Conservation (phyloP, 2,113 vertebrate species). For the Dasyornis broadbenti region DNA sequence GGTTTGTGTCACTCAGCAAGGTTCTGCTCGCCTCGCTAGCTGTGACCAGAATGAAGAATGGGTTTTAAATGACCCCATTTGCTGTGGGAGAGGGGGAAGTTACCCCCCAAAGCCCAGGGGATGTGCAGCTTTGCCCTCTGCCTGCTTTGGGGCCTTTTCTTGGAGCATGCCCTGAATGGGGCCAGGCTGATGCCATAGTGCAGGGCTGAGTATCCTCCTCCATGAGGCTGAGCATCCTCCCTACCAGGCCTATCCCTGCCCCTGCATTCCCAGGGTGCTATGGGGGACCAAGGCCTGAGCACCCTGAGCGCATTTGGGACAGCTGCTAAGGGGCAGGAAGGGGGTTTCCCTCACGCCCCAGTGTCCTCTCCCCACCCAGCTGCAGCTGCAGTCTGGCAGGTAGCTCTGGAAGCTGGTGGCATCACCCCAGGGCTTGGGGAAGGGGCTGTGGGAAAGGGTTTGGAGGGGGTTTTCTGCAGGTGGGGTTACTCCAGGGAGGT, state of each 20-base stretch:
- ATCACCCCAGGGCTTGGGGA: accelerated
- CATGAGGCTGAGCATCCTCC: background rate
- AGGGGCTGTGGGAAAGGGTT: background rate
- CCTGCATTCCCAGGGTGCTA: background rate
- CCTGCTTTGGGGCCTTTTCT: background rate
- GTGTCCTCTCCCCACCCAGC: accelerated
- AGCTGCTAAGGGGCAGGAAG: background rate
- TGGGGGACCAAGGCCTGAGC: accelerated
- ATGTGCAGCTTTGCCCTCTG: background rate
- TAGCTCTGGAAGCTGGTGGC: background rate
- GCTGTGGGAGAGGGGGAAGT: background rate
- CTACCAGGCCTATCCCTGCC: accelerated
- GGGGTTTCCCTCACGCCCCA: background rate
- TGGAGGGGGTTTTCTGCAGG: background rate
- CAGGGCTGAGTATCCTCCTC: background rate
- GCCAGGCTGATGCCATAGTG: background rate
- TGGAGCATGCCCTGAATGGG: accelerated
- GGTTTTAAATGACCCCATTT: background rate
- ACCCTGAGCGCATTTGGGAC: background rate
- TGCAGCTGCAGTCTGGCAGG: background rate
- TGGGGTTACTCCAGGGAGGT: background rate
- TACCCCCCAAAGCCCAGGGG: background rate
- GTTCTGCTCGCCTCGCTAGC: accelerated
- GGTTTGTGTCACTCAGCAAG: background rate
- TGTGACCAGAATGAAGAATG: background rate